Evolutionary conservation across 2,113 vertebrate genomes (phyloP), one percentile per base, ranked within the genome.

Genomic region (Poeciliopsis retropinna): DNA sequence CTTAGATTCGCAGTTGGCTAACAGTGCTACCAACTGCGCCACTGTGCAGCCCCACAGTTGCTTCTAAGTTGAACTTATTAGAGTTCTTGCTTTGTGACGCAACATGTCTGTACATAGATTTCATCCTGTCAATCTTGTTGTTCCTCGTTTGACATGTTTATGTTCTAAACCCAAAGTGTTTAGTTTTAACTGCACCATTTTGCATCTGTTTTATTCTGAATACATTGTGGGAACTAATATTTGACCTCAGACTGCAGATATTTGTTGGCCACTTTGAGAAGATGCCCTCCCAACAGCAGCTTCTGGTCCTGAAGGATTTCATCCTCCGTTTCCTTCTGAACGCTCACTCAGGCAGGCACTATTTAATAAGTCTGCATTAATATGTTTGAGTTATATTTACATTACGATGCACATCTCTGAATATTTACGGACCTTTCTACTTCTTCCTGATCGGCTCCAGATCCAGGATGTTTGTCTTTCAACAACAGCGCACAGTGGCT

Each of bases 291-390:
- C 15, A 25, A 3, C 73, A 87, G 65, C 73, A 77, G 37, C 5
- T 39, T 0, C 15, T 64, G 73, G 62, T 92, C 64, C 0, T 81
- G 1, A 29, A 60, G n/a, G 51, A 80, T 17, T 91, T 89, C 60
- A 34, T 91, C 74, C 14, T 84, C 2, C 77, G 14, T 27, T 88
- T 87, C 85, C 82, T 93, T 47, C 80, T 32, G 1, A 71, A 67
- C 17, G 41, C 64, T 27, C 17, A 9, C 19, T 51, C 88, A 87
- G 87, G 92, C 91, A 76, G 30, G 3, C 4, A 0, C 29, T 61
- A n/a, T 25, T 54, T 3, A 30, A 4, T 25, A 0, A 62, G 31
- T 61, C 0, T 15, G 13, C 1, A 19, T 17, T 44, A 14, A 44
- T 44, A 44, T 17, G 4, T 15, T 54, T 3, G 13, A 3, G 4